Base-by-base conservation (phyloP, 2,113 vertebrate genomes). In the Ageneiosus marmoratus region DNA sequence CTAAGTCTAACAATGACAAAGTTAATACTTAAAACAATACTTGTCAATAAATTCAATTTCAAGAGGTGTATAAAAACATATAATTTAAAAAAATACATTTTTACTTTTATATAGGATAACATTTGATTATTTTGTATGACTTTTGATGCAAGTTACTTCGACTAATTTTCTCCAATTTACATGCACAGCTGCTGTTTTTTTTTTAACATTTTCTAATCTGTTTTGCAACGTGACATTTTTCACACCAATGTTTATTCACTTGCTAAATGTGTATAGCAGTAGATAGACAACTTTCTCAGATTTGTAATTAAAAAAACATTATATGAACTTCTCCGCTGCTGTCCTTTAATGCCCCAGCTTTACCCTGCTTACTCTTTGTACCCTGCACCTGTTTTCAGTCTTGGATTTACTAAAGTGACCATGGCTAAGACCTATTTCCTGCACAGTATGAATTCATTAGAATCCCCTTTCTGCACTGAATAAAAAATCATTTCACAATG, bases 21-120 rank as follows among this genome's bases (percentile, higher is more conserved):
- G 13, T 62, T 76, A 82, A n/a, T n/a, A n/a, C 88, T 90, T 91
- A 89, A 78, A 83, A 41, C 12, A 62, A 77, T 77, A 77, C 89
- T 87, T 4, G 5, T 18, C 29, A 65, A 18, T 15, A 62, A 58
- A 22, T 58, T 62, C 29, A 63, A 5, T 63, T 15, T 32, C 13
- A 10, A 29, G 20, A 56, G 6, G 56, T 11, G 24, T 63, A 32
- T 13, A 18, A 34, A 32, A 34, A 1, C 62, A 63, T 34, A 5
- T 18, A 63, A 29, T n/a, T n/a, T n/a, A 41, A 5, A 41, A 41
- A 41, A 41, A 41, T 3, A 41, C 37, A 2, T 41, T 41, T 13
- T 50, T 2, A 50, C 13, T 18, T 63, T 32, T 56, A 10, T 60
- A 70, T 76, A 13, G 67, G 22, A 81, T 60, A 18, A 37, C 60